Conservation (phyloP, 92 coral and sea anemone genomes). For the Paramuricea clavata region DNA sequence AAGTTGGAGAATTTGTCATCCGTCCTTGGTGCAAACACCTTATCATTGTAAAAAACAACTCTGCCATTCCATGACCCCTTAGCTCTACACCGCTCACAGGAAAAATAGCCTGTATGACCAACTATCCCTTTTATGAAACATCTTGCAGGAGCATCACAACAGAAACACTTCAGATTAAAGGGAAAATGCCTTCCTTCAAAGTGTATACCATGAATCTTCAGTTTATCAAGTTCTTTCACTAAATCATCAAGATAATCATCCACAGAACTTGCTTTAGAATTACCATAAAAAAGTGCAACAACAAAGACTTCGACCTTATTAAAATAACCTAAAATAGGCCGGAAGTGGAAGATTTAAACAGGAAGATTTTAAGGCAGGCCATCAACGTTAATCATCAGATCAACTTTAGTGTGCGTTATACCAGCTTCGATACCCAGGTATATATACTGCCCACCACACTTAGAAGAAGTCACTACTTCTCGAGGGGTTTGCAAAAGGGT, state of each 20-base stretch:
- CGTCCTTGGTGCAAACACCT: constrained; percentile 14
- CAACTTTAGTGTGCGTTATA: too few species aligned
- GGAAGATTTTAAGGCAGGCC: too few species aligned
- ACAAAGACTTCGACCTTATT: background rate
- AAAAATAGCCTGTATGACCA: constrained; percentile 32
- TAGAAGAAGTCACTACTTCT: background rate
- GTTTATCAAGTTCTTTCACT: background rate
- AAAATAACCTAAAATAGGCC: too few species aligned
- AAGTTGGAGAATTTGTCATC: background rate
- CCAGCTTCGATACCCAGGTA: too few species aligned
- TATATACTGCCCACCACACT: too few species aligned
- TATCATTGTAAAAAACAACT: too few species aligned
- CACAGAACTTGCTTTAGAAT: background rate
- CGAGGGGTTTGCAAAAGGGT: constrained; percentile 13
- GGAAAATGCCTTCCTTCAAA: constrained; percentile 2
- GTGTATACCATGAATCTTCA: background rate
- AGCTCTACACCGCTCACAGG: constrained; percentile 19
- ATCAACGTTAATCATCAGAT: too few species aligned
- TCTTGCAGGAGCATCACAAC: too few species aligned
- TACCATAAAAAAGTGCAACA: constrained; percentile 7
- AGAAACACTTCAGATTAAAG: too few species aligned
- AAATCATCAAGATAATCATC: background rate
- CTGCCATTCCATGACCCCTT: constrained; percentile 33
- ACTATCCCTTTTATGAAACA: too few species aligned
- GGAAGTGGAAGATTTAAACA: too few species aligned